A percentile compares a stretch with the other conserved stretches of the same genome.
Evolutionary conservation across 2,797 vertebrate genomes (phyloP).

Genomic region (Leptoclinus maculatus): DNA sequence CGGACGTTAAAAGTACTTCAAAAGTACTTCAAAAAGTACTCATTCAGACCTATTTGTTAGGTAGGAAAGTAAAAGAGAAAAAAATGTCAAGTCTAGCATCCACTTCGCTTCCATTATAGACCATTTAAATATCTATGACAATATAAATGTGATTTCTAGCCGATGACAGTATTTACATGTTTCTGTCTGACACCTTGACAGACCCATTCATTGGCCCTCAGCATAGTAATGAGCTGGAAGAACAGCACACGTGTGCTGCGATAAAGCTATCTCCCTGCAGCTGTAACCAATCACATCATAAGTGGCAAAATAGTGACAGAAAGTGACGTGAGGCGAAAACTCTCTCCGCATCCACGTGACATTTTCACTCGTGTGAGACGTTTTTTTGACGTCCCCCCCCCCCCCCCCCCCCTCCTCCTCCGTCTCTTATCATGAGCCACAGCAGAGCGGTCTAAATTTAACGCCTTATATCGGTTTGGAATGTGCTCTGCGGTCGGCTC

Average conservation of each 20-base stretch:
- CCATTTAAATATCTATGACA: not conserved
- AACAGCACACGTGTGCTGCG: slow-evolving; percentile 14
- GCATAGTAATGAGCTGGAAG: slow-evolving; percentile 27
- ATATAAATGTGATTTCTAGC: not conserved
- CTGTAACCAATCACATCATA: slow-evolving; percentile 38
- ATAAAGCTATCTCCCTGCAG: slow-evolving; percentile 56
- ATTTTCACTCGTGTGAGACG: slow-evolving; percentile 58
- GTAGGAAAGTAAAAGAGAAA: slow-evolving; percentile 1
- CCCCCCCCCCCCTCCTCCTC: too few relatives aligned
- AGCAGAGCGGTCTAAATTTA: slow-evolving; percentile 84
- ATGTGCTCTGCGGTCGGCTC: slow-evolving; percentile 75
- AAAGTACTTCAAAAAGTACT: not conserved
- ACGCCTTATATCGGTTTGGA: slow-evolving; percentile 79
- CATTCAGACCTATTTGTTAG: not conserved
- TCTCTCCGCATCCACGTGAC: slow-evolving; percentile 51
- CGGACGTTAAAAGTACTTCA: not conserved
- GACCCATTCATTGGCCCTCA: slow-evolving; percentile 18
- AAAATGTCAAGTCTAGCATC: not conserved
- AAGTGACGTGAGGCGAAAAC: slow-evolving; percentile 55
- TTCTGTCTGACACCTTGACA: not conserved
- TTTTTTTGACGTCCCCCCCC: too few relatives aligned
- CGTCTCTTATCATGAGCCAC: slow-evolving; percentile 78
- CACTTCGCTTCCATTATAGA: not conserved
- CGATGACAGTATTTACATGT: not conserved
- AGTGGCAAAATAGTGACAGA: slow-evolving; percentile 61